These are phyloP conservation scores for Phoeniculus purpureus DNA, from an alignment of 2,797 vertebrate species.

Conservation along the genomic window DNA sequence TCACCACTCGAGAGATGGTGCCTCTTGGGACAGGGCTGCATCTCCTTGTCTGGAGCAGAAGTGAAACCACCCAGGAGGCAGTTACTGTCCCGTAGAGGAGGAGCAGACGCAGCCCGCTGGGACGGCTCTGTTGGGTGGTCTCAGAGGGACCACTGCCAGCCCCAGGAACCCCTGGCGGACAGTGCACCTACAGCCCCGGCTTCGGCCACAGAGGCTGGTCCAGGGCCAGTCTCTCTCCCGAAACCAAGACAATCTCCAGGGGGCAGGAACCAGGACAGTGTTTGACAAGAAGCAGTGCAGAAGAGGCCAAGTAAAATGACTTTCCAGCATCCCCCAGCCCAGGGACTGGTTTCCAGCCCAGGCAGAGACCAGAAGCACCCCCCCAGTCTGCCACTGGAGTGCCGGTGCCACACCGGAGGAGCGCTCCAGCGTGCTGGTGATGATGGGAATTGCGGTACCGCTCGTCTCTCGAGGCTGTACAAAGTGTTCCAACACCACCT, in stretches of 20 bases:
- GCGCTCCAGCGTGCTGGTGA: neutral
- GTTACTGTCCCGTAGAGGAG: no score
- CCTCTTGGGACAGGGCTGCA: fast-evolving
- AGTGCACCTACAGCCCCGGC: fast-evolving
- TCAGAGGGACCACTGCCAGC: neutral
- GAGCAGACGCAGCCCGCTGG: neutral
- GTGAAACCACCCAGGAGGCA: neutral
- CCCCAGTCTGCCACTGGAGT: fast-evolving
- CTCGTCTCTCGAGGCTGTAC: conserved; percentile 5
- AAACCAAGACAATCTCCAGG: neutral
- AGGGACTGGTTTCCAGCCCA: neutral
- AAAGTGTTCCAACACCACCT: conserved; percentile 38
- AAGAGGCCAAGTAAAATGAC: neutral
- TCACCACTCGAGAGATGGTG: no score
- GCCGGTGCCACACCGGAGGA: neutral
- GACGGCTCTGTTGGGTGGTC: neutral
- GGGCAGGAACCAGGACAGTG: neutral
- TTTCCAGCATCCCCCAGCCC: neutral
- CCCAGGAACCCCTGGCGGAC: fast-evolving
- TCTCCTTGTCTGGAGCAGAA: neutral
- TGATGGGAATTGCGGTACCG: conserved; percentile 17
- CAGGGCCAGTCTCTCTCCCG: neutral
- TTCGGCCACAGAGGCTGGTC: neutral
- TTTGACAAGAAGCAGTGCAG: neutral
- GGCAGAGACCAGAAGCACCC: neutral